Conservation (phyloP, 2,888 invertebrate species). For the Trichogramma dendrolimi region DNA sequence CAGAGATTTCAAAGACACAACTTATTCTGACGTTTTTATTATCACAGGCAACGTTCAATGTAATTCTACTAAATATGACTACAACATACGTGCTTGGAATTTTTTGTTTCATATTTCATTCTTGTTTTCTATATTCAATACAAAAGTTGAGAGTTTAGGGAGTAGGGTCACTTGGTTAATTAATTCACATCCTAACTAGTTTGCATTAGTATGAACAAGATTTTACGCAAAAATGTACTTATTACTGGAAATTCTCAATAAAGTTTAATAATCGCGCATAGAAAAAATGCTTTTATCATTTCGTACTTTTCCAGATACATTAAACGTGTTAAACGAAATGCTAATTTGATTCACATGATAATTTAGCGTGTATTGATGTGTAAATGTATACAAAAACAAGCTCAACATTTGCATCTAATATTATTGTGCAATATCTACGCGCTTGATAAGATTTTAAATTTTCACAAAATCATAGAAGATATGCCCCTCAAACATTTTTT, state of each 20-base stretch:
- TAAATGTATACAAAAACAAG: no score
- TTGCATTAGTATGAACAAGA: no score
- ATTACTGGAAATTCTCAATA: no score
- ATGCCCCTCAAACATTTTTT: conserved; percentile 3
- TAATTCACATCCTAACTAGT: no score
- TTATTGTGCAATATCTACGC: conserved; percentile 20
- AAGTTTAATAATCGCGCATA: no score
- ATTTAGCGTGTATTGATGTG: no score
- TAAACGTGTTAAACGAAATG: no score
- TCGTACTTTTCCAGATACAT: no score
- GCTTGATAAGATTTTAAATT: conserved; percentile 25
- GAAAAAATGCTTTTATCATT: no score
- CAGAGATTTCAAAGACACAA: conserved; percentile 64
- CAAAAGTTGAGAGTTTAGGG: conserved; percentile 23
- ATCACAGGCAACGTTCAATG: conserved; percentile 64
- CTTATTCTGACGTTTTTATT: conserved; percentile 68
- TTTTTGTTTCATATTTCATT: conserved; percentile 22
- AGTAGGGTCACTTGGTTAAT: background rate
- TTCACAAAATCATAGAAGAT: conserved; percentile 17
- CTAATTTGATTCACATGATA: no score
- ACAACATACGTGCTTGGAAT: conserved; percentile 36
- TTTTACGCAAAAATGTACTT: no score
- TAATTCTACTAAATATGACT: conserved; percentile 52
- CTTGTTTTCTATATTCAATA: conserved; percentile 23
- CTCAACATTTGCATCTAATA: background rate